Base-by-base conservation (phyloP, 2,113 vertebrate genomes). In the Dolichotis patagonum region DNA sequence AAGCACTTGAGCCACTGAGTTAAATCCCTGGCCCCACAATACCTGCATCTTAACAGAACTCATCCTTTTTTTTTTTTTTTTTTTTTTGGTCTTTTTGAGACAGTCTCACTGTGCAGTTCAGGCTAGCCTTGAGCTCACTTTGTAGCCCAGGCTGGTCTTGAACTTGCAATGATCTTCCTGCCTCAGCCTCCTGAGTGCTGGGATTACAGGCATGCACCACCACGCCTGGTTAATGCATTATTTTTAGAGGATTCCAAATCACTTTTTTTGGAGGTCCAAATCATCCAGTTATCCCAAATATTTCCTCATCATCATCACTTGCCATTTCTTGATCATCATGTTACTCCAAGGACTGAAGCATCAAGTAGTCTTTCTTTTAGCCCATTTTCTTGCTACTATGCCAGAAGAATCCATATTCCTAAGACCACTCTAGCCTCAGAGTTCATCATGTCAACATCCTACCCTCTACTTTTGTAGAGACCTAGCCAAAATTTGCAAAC, bases 371-470 rank as follows among this genome's bases (percentile, higher is more conserved):
- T 89, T 41, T 75, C 86, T 75, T 41, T 75, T 71, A 77, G 26
- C 30, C 19, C 10, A 62, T 46, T 89, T 77, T 77, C 71, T 56
- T 77, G 54, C 54, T 30, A 60, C 28, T 17, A 17, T 26, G 28
- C 71, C 69, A 77, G 54, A 94, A 94, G 38, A 81, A 88, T 83
- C 62, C 35, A 65, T 83, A 26, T 35, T 20, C n/a, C 83, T 91
- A 73, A 86, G 20, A 88, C 54, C 49, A 71, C 28, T 52, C 7
- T 20, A 78, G 30, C 62, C 32, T 80, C 38, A 58, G 1, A 87
- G 62, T 56, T 87, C 49, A 69, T 62, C 85, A 43, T 75, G 20
- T 38, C 46, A 88, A 56, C 28, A 92, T 28, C 46, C 28, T 73
- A 87, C 6, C 49, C 14, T 71, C 19, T 22, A 41, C 22, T 56